These are phyloP conservation scores for Philotrypesis tridentata DNA, from an alignment of 1,140 invertebrate species.

Conservation along the genomic window DNA sequence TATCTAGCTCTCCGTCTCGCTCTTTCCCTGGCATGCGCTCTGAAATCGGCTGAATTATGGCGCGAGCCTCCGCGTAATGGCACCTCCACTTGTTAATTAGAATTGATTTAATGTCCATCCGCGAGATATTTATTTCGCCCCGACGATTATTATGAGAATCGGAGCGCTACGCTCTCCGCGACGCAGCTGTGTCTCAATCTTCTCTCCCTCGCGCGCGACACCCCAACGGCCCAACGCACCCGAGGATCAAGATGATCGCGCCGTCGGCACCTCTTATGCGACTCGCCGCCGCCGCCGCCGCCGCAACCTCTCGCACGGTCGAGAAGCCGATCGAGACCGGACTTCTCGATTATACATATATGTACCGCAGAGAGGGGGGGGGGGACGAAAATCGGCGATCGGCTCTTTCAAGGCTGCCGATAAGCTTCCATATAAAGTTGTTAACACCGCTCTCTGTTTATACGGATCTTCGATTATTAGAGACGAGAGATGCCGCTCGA, in stretches of 20 bases:
- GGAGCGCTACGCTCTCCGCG: too few species aligned
- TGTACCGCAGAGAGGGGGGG: too few species aligned
- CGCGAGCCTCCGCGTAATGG: not conserved
- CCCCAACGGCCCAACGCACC: too few species aligned
- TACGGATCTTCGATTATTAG: not conserved
- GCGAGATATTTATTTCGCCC: too few species aligned
- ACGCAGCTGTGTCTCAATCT: too few species aligned
- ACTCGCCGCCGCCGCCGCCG: too few species aligned
- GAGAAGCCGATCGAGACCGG: not conserved
- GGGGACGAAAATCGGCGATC: not conserved
- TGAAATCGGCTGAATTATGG: conserved; percentile 11
- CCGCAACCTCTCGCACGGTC: not conserved
- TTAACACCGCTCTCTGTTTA: conserved; percentile 17
- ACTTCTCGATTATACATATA: not conserved
- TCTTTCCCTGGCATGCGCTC: not conserved
- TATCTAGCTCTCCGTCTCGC: too few species aligned
- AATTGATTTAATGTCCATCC: conserved; percentile 10
- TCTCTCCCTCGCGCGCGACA: too few species aligned
- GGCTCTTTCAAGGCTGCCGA: not conserved
- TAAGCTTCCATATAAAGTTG: conserved; percentile 46
- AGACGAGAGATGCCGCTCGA: not conserved
- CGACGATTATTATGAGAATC: too few species aligned
- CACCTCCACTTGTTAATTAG: conserved; percentile 24
- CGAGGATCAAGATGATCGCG: too few species aligned
- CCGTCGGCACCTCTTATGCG: too few species aligned